These are phyloP conservation scores for Microtus montanus DNA, from an alignment of 2,113 vertebrate genomes.

Conservation along the genomic window DNA sequence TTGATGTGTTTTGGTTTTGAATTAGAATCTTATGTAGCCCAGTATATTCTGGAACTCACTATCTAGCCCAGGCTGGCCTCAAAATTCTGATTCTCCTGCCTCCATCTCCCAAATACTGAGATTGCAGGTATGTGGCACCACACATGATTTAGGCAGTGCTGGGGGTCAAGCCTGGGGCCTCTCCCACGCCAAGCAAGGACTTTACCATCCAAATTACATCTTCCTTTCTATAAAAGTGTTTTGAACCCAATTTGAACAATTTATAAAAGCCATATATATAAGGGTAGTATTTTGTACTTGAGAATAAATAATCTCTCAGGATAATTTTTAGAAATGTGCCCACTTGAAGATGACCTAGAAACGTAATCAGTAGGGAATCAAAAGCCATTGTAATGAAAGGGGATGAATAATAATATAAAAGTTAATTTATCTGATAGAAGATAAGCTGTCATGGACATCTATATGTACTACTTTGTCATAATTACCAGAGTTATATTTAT, in stretches of 20 bases:
- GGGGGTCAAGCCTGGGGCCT: neutral
- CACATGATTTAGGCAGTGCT: neutral
- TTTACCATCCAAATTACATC: neutral
- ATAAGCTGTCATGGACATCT: neutral
- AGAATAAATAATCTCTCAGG: neutral
- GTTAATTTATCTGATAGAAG: neutral
- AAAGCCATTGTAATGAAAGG: constrained; percentile 2
- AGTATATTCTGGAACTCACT: neutral
- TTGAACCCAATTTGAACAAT: neutral
- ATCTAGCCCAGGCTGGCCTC: neutral
- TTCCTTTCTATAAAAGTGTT: neutral
- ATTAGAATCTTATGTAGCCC: neutral
- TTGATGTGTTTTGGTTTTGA: neutral
- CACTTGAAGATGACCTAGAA: neutral
- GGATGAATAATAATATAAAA: constrained; percentile 1
- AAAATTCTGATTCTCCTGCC: neutral
- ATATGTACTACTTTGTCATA: neutral
- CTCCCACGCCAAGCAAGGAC: neutral
- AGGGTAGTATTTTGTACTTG: neutral
- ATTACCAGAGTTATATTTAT: neutral
- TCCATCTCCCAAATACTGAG: neutral
- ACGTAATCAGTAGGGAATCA: neutral
- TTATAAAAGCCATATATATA: neutral
- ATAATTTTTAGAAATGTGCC: constrained; percentile 32
- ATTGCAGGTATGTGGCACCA: neutral